Evolutionary conservation across 35 echinoderm and acorn worm species (phyloP), one percentile per base, ranked within the genome.

Genomic region (Chiridota heheva): DNA sequence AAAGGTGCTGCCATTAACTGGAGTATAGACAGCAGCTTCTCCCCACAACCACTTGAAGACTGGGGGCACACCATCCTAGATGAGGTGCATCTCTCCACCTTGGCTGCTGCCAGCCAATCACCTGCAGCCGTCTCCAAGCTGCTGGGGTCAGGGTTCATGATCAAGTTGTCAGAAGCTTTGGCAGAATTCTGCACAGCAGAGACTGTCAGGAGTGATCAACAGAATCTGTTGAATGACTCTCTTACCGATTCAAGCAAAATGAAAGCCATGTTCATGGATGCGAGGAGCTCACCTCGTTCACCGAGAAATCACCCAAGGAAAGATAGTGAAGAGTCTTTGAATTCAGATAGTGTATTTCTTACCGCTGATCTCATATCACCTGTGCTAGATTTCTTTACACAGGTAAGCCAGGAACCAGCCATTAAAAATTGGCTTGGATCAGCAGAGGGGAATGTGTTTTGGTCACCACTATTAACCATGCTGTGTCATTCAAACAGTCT

Each of bases 401-500:
- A 91, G 49, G 80, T 98, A 7, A 71, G 77, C 55, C 45, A 82
- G 43, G 84, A 98, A 61, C 76, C 81, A 13, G 51, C 71, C 5
- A 90, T 98, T 42, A 98, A 98, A 60, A 78, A 91, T 58, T 98
- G 95, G 95, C 65, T 98, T 26, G 95, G 89, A 5, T 81, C 77
- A 27, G 41, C 81, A 1, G 95, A 98, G 53, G 95, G 95, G 20
- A 86, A 75, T 30, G 69, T 88, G 41, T 98, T 98, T 68, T 98
- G 95, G 95, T 59, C 89, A 20, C 85, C 95, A 18, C 62, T 98
- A 68, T 80, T 98, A 49, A 88, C 85, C 22, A 72, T 98, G 32
- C 89, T 98, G 26, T 98, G 95, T 70, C 91, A 87, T 43, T 72
- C 67, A 22, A 98, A 85, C 63, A 73, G 58, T 18, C 29, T 48